These are phyloP conservation scores for Hozukius guyotensis DNA, from an alignment of 2,797 vertebrate genomes.

Conservation along the genomic window DNA sequence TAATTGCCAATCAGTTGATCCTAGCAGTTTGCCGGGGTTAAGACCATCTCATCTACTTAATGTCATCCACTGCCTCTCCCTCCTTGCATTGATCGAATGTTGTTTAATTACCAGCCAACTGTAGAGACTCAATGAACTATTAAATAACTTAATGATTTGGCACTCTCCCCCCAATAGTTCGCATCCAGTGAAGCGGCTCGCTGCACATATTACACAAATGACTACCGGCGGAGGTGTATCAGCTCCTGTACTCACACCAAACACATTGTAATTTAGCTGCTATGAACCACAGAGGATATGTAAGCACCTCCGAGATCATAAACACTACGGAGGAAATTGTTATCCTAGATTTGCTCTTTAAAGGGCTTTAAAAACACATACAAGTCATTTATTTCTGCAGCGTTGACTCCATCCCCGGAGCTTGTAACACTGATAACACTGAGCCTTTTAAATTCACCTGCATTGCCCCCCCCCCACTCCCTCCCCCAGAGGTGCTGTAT, in stretches of 20 bases:
- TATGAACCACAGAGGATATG: conserved; percentile 19
- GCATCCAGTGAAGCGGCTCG: conserved; percentile 49
- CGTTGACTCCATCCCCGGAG: neutral
- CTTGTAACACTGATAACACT: conserved; percentile 3
- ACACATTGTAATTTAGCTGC: conserved; percentile 26
- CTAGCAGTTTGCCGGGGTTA: conserved; percentile 68
- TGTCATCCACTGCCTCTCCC: conserved; percentile 56
- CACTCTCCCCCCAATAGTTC: conserved; percentile 60
- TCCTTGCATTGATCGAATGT: conserved; percentile 63
- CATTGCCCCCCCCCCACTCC: neutral
- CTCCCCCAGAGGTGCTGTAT: conserved; percentile 20
- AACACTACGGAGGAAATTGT: conserved; percentile 18
- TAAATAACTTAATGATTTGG: conserved; percentile 81
- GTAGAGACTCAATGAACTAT: conserved; percentile 79
- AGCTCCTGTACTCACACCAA: conserved; percentile 24
- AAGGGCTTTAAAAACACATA: conserved; percentile 39
- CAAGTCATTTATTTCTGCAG: conserved; percentile 21
- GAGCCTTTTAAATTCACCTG: conserved; percentile 40
- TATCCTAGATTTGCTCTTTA: conserved; percentile 29
- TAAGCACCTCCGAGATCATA: conserved; percentile 34
- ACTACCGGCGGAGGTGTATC: conserved; percentile 45
- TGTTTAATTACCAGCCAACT: conserved; percentile 79
- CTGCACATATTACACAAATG: conserved; percentile 53
- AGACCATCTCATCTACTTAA: conserved; percentile 74
- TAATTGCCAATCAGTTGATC: conserved; percentile 73